Percentiles rank a stretch among this genome's conserved stretches.
These are phyloP conservation scores for Otus scops DNA, from an alignment of 2,797 vertebrate genomes.

Conservation along the genomic window DNA sequence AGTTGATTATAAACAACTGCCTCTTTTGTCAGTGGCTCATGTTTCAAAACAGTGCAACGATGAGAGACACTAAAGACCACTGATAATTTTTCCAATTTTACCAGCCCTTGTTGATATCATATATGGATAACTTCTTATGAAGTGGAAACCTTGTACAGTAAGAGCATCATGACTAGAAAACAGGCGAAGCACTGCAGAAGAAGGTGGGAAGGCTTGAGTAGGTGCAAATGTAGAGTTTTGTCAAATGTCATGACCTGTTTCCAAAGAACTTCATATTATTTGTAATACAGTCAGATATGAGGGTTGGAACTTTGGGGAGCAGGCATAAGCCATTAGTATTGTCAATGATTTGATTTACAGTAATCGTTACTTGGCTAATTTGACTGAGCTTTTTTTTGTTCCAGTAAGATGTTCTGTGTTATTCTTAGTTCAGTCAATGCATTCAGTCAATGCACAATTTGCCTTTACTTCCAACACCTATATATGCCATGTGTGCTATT, in stretches of 20 bases:
- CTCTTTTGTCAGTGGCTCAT: not conserved
- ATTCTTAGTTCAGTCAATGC: not conserved
- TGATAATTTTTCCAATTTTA: not conserved
- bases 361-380: not conserved
- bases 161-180: not conserved
- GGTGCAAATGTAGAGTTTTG: not conserved
- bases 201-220: not conserved
- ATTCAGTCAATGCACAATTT: too few relatives aligned
- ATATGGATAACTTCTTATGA: not conserved
- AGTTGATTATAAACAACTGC: not conserved
- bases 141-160: not conserved
- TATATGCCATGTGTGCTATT: not conserved
- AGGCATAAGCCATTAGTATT: not conserved
- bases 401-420: not conserved
- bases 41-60: not conserved
- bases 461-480: not conserved
- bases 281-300: not conserved
- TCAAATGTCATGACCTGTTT: not conserved
- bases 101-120: not conserved
- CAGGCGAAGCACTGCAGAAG: rapidly evolving
- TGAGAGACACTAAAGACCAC: not conserved
- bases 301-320: not conserved
- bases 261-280: not conserved
- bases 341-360: not conserved
- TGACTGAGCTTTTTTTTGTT: not conserved